Conservation (phyloP, 2,113 vertebrate species). For the Rattus norvegicus region DNA sequence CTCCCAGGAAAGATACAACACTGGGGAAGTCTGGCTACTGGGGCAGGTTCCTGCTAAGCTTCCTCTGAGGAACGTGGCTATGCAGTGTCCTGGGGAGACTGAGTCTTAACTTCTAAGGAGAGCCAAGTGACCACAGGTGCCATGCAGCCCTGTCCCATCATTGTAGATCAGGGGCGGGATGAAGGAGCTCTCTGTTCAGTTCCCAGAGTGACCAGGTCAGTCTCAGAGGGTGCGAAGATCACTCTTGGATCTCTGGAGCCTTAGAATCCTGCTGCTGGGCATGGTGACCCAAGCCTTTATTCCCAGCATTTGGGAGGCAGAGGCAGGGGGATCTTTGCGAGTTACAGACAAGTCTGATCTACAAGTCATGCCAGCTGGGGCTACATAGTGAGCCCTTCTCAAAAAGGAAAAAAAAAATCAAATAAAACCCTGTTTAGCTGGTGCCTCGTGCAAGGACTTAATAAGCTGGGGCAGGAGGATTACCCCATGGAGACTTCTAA, state of each 20-base stretch:
- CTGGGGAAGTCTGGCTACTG: not conserved
- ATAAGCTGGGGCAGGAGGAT: not conserved
- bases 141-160: not conserved
- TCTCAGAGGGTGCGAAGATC: not conserved
- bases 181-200: too few species aligned
- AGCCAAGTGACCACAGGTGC: not conserved
- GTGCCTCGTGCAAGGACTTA: not conserved
- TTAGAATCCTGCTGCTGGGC: accelerated
- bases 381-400: not conserved
- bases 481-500: not conserved
- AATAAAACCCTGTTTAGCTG: not conserved
- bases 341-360: not conserved
- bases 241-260: not conserved
- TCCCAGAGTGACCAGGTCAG: not conserved
- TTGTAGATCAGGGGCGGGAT: not conserved
- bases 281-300: not conserved
- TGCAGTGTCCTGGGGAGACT: not conserved
- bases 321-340: not conserved
- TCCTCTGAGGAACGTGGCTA: not conserved
- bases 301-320: not conserved
- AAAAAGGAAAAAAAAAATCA: not conserved
- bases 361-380: not conserved
- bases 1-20: not conserved
- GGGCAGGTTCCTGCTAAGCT: not conserved
- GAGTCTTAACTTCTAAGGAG: not conserved